Percentiles rank a stretch among this genome's conserved stretches.
Conservation (phyloP, 2,888 invertebrate species). For the Lordiphosa andalusiaca region DNA sequence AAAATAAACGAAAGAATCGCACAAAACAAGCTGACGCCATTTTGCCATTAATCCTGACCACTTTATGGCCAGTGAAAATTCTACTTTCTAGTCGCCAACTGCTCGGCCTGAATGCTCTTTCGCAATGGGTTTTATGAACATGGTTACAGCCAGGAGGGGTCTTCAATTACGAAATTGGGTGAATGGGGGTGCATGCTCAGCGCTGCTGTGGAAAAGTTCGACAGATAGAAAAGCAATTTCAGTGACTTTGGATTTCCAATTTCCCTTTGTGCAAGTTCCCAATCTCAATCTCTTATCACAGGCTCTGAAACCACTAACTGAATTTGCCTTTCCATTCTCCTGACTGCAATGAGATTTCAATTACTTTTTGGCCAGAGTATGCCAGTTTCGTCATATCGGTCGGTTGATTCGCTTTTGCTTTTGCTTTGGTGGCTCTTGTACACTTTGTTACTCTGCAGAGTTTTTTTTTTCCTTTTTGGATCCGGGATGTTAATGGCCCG, state of each 20-base stretch:
- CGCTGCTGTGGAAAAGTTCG: too few relatives aligned
- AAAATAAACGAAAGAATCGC: slow-evolving; percentile 23
- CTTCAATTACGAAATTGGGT: too few relatives aligned
- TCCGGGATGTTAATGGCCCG: slow-evolving; percentile 28
- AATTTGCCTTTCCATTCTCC: too few relatives aligned
- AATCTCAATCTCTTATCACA: too few relatives aligned
- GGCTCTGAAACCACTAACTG: too few relatives aligned
- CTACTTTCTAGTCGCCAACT: slow-evolving; percentile 40
- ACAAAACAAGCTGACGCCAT: slow-evolving; percentile 67
- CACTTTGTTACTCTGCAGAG: slow-evolving; percentile 32
- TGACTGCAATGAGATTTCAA: background rate
- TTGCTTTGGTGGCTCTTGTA: slow-evolving; percentile 31
- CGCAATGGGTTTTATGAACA: background rate
- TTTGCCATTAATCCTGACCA: slow-evolving; percentile 76
- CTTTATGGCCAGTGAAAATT: slow-evolving; percentile 58
- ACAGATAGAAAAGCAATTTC: too few relatives aligned
- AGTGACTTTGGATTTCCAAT: too few relatives aligned
- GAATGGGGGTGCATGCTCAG: too few relatives aligned
- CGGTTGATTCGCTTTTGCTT: slow-evolving; percentile 27
- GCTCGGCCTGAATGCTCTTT: background rate
- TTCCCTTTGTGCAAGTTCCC: too few relatives aligned
- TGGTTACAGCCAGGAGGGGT: too few relatives aligned
- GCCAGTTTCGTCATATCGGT: background rate
- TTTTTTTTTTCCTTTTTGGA: slow-evolving; percentile 16
- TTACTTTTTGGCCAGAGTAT: slow-evolving; percentile 4